Base-by-base conservation (phyloP, 2,797 vertebrate species). In the Platalea minor region DNA sequence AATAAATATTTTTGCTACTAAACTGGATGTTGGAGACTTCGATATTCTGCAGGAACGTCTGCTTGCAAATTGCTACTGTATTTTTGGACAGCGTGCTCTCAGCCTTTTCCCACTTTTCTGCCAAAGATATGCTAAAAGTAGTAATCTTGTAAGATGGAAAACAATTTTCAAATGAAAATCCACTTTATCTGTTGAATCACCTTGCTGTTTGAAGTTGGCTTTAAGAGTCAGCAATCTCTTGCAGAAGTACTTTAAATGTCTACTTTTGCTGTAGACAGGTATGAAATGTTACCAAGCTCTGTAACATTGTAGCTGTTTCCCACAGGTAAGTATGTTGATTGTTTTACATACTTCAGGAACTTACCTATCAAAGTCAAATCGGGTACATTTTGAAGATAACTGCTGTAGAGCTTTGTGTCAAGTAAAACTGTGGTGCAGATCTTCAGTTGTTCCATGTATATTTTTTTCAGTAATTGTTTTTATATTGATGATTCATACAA, bases 1-100 rank as follows among this genome's bases (percentile, higher is more conserved):
- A 97, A 73, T 96, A 95, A 95, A 21, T 76, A 54, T 39, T 81
- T 91, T 94, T 97, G 77, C 89, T 84, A 77, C 48, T 92, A 92
- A 89, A 60, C 48, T 80, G 84, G 23, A 91, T 86, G 15, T 88
- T 95, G 89, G 93, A 96, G 91, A 60, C 29, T 39, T 85, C n/a
- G n/a, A 21, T 51, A 94, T 95, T 81, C 68, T 93, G 35, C 84
- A 67, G 91, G 69, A 93, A 78, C 7, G 5, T 88, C 91, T 97
- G 63, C 93, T 97, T 93, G 81, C 79, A 94, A 93, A 91, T 93
- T 2, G 25, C 96, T 97, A 65, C 85, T 88, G 53, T 90, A 39
- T 92, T 95, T 96, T 93, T 93, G 50, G 50, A 88, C 45, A 45
- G 61, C 25, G 10, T 61, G 10, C 50, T 89, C 70, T 85, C 4